Base-by-base conservation (phyloP, 2,888 invertebrate genomes). In the Rutpela maculata region DNA sequence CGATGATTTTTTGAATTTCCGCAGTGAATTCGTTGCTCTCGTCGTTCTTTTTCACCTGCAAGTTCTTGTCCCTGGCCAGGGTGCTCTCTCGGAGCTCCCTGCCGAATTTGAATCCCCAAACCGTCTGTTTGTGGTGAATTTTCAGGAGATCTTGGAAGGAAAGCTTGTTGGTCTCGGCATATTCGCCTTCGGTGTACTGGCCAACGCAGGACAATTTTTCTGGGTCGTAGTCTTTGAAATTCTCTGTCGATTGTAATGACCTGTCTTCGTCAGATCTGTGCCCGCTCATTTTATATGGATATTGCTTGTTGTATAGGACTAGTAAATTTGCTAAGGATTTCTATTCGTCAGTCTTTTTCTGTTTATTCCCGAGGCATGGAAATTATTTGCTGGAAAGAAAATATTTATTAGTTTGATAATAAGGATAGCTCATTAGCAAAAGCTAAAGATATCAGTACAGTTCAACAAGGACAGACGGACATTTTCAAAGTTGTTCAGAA, bases 41-140 rank as follows among this genome's bases (percentile, higher is more conserved):
- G 19, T 76, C 79, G 15, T 73, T 76, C 26, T 63, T 75, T 50
- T 76, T 77, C 9, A 80, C 84, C 74, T 84, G 82, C 43, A 82
- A 76, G 66, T 76, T 83, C 76, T 85, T 86, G 69, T 85, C 84
- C 65, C 86, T 81, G 7, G 84, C 85, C 59, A 85, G 75, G 50
- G 84, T 80, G 70, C 78, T 84, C 55, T 82, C 84, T 26, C 83
- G 82, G 35, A 85, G 82, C 77, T 87, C 87, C 79, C 87, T 85
- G 9, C 87, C 88, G 75, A 87, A 88, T 78, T 86, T 85, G 69
- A 88, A 88, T 12, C 87, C 88, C 84, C 86, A 88, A 10, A 88
- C 86, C 5, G 86, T 83, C 75, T 86, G 86, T 62, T 85, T 87
- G 63, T 85, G 84, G 72, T 88, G 88, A 50, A 86, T 85, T 80